phyloP scores from a whole-genome alignment of 2,888 invertebrate genomes.

The Parascotia fuliginaria region DNA sequence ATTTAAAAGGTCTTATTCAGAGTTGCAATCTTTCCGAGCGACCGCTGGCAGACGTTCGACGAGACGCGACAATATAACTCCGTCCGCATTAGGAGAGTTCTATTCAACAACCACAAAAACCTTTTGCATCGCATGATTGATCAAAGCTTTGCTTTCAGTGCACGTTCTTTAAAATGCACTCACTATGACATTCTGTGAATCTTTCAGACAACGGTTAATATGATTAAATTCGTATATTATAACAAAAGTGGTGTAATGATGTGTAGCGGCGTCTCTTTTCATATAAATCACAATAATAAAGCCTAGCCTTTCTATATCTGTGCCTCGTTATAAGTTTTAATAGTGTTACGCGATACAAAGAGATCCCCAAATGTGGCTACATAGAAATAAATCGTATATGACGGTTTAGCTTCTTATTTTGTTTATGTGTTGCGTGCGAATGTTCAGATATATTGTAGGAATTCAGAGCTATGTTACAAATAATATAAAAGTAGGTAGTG shows the following conservation, averaged over 20 bases:
- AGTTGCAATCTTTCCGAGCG: constrained; percentile 70
- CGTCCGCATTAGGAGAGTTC: constrained; percentile 63
- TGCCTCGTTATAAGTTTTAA: constrained; percentile 80
- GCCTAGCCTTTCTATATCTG: constrained; percentile 45
- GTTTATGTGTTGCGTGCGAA: constrained; percentile 20
- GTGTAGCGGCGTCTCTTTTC: constrained; percentile 46
- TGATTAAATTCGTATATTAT: constrained; percentile 21
- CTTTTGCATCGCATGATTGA: constrained; percentile 80
- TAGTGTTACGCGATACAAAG: constrained; percentile 68
- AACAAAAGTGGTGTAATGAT: constrained; percentile 31
- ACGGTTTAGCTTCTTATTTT: constrained; percentile 41
- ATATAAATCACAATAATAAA: constrained; percentile 49
- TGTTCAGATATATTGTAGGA: constrained; percentile 17
- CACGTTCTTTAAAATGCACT: constrained; percentile 69
- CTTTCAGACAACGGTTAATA: constrained; percentile 19
- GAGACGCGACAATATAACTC: constrained; percentile 73
- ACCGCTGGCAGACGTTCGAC: constrained; percentile 63
- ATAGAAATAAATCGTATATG: constrained; percentile 46
- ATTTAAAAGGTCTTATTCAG: constrained; percentile 70
- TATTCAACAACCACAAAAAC: constrained; percentile 78
- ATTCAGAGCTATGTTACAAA: constrained; percentile 24
- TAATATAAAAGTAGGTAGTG: constrained; percentile 14
- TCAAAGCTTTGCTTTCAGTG: constrained; percentile 74
- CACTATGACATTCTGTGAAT: constrained; percentile 40
- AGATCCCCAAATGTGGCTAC: constrained; percentile 58